Evolutionary conservation across 2,888 invertebrate genomes (phyloP).

Genomic region (Lumbricus terrestris): DNA sequence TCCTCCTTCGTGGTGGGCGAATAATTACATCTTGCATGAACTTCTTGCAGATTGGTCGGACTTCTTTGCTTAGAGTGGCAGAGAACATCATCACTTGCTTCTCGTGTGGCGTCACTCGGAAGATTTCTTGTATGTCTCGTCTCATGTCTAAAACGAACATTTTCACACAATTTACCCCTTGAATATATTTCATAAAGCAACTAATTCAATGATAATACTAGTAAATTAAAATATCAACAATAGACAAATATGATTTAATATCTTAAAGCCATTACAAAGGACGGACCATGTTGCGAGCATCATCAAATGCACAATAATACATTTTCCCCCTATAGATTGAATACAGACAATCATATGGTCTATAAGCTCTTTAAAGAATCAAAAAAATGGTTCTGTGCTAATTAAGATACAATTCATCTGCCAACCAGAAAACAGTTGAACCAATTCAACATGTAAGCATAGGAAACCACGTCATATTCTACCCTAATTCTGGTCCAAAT

Average conservation of each 20-base stretch:
- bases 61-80: conserved; percentile 97
- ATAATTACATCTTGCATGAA: conserved; percentile 97
- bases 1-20: neutral
- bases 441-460: neutral
- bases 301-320: neutral
- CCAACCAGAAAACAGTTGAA: neutral
- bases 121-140: conserved; percentile 98
- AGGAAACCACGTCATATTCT: neutral
- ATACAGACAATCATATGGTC: neutral
- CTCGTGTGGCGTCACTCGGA: conserved; percentile 95
- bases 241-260: neutral
- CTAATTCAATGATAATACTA: neutral
- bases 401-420: neutral
- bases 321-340: neutral
- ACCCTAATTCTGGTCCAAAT: neutral
- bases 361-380: neutral
- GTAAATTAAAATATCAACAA: neutral
- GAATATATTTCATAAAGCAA: neutral
- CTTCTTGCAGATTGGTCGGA: conserved; percentile 98
- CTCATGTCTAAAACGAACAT: conserved; percentile 78
- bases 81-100: conserved; percentile 99
- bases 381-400: neutral
- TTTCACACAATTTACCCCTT: neutral
- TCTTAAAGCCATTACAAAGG: neutral
- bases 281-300: neutral